Conservation (phyloP, 2,797 vertebrate species). For the Propithecus perrieri region DNA sequence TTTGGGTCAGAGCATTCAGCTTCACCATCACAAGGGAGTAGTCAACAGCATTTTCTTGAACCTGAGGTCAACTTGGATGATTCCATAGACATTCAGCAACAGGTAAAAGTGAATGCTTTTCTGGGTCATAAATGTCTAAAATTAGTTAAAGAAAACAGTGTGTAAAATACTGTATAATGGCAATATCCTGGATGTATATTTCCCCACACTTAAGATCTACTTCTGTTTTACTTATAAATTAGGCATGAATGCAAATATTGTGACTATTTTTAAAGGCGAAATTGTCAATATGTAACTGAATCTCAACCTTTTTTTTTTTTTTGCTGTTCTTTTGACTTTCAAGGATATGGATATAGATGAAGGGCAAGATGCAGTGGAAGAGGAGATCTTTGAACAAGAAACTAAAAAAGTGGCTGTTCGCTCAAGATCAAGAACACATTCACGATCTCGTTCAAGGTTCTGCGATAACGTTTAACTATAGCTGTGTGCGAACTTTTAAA, state of each 20-base stretch:
- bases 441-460: conserved; percentile 96
- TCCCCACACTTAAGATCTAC: neutral
- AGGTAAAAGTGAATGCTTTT: conserved; percentile 85
- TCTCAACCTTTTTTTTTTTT: conserved; percentile 18
- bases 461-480: neutral
- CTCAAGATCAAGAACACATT: conserved; percentile 94
- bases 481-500: neutral
- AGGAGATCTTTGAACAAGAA: conserved; percentile 95
- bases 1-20: conserved; percentile 94
- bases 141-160: neutral
- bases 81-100: conserved; percentile 97
- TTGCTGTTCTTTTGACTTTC: conserved; percentile 55
- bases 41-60: conserved; percentile 93
- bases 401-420: conserved; percentile 92
- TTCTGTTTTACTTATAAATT: neutral
- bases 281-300: neutral
- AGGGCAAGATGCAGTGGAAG: conserved; percentile 94
- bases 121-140: conserved; percentile 16
- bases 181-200: neutral
- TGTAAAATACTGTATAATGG: neutral
- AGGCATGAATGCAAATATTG: neutral
- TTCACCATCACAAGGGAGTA: conserved; percentile 91
- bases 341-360: conserved; percentile 99
- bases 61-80: conserved; percentile 93
- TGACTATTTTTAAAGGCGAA: neutral